A percentile compares a stretch with the other conserved stretches of the same genome.
Conservation (phyloP, 2,888 invertebrate species). For the Neoaliturus tenellus region DNA sequence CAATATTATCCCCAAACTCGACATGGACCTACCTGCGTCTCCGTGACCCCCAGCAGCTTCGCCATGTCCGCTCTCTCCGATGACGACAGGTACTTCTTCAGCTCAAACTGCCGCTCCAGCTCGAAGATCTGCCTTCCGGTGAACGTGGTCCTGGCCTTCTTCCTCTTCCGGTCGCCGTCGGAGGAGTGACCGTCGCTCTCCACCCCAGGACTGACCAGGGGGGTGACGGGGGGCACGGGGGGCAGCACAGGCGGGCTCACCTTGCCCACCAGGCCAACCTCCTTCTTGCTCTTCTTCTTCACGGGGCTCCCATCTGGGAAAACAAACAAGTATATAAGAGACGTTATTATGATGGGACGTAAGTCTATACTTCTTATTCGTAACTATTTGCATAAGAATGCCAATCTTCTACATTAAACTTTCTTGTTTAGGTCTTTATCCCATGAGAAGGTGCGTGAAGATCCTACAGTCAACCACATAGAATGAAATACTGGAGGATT, state of each 20-base stretch:
- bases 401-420: no score
- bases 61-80: slow-evolving; percentile 97
- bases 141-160: slow-evolving; percentile 96
- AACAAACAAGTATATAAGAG: no score
- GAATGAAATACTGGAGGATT: no score
- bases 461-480: no score
- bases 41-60: slow-evolving; percentile 93
- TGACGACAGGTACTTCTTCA: slow-evolving; percentile 97
- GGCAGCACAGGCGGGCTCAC: slow-evolving; percentile 66
- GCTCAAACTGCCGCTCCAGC: slow-evolving; percentile 96
- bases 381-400: not conserved
- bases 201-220: slow-evolving; percentile 32
- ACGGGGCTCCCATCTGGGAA: slow-evolving; percentile 53
- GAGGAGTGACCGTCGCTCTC: slow-evolving; percentile 65
- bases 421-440: no score
- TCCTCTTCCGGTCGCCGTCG: slow-evolving; percentile 77
- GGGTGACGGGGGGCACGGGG: slow-evolving; percentile 56
- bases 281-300: slow-evolving; percentile 72
- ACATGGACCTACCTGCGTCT: slow-evolving; percentile 97
- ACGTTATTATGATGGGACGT: no score
- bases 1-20: no score
- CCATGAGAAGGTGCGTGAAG: no score
- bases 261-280: slow-evolving; percentile 72
- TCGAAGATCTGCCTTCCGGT: slow-evolving; percentile 98
- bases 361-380: no score